Evolutionary conservation across 1,140 invertebrate species (phyloP).

Genomic region (Aricia agestis): DNA sequence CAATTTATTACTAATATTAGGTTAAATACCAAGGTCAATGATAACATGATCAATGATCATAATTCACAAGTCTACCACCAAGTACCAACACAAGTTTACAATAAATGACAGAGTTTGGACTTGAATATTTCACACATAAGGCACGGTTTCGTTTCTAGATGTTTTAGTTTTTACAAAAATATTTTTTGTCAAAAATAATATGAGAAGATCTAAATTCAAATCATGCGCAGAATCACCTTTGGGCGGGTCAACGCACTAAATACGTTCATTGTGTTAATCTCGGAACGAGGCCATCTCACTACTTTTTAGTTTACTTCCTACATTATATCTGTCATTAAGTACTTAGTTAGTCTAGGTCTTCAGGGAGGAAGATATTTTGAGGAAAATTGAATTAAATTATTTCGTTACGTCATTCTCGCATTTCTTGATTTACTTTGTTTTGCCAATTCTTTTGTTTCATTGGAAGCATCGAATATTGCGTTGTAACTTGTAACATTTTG

Average conservation of each 20-base stretch:
- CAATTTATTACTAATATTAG: not conserved
- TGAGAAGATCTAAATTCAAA: not conserved
- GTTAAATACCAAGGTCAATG: not conserved
- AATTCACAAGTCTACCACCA: no score
- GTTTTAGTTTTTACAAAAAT: not conserved
- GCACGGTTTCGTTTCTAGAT: not conserved
- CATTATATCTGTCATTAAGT: not conserved
- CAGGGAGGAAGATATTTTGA: no score
- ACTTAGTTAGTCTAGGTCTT: no score
- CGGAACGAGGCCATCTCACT: not conserved
- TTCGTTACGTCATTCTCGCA: no score
- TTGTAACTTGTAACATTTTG: not conserved
- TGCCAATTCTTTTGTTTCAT: no score
- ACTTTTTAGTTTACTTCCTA: not conserved
- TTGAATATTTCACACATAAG: no score
- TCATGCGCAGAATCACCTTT: not conserved
- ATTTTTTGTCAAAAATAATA: constrained; percentile 1
- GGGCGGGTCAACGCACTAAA: not conserved
- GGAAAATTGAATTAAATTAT: no score
- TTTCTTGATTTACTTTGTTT: no score
- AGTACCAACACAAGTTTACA: no score
- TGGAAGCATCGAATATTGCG: no score
- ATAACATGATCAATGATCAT: no score
- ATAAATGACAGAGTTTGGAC: no score
- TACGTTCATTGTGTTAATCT: constrained; percentile 11